Evolutionary conservation across 2,888 invertebrate genomes (phyloP), one percentile per base, ranked within the genome.

Genomic region (Oscheius sp.): DNA sequence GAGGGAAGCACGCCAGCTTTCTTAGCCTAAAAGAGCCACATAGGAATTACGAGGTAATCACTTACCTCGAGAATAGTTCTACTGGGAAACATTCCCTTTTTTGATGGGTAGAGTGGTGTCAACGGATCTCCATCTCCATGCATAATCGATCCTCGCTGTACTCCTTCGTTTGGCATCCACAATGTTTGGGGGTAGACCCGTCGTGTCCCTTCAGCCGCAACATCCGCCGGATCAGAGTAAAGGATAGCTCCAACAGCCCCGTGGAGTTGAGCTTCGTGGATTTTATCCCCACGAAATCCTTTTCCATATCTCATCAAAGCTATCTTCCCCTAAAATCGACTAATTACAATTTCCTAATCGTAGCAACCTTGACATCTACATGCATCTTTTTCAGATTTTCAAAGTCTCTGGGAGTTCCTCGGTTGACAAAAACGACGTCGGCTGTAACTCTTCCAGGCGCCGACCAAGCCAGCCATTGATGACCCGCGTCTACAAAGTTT

Each of bases 221-320:
- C 84, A 71, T 88, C 88, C 0, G 75, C 78, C 1, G 88, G 87
- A 72, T 88, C 88, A 9, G 88, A 86, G 73, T 84, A 88, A 12
- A 88, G 73, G 69, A 88, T 82, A 0, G 83, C 88, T 1, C 90
- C 91, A 3, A 85, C 74, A 2, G 87, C 88, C 18, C 88, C 88
- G 41, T 77, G 52, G 7, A 71, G 13, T 43, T 84, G 81, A 3
- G 88, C 88, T 27, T 76, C 69, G 25, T 80, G 72, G 1, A 90
- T 90, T 75, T 90, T 89, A 16, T 90, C 90, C 25, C 90, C 85
- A 29, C 88, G 85, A 84, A 86, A 91, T 25, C 90, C 89, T 61
- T 89, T 88, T 29, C 91, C 91, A 79, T 91, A 91, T 76, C 91
- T 87, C 35, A 90, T 90, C 55, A 91, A 85, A 12, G 90, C 90